A percentile compares a stretch with the other conserved stretches of the same genome.
phyloP scores from a whole-genome alignment of 2,888 invertebrate species.

The Pharmacophagus antenor region DNA sequence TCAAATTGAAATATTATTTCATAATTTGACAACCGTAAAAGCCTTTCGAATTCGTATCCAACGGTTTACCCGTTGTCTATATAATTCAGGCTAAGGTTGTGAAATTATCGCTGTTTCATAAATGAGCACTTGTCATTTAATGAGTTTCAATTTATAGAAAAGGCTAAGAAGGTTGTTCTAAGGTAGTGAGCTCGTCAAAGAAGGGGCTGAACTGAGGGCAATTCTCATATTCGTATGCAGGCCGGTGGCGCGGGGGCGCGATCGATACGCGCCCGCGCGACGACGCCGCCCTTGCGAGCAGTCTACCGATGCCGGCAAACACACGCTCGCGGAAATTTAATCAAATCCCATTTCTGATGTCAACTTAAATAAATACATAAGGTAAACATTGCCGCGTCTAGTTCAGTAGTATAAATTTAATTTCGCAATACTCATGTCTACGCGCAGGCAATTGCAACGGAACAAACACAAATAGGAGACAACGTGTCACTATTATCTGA shows the following conservation, averaged over 20 bases:
- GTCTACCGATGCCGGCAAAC: constrained; percentile 50
- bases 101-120: no score
- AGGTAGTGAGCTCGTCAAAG: constrained; percentile 70
- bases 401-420: background rate
- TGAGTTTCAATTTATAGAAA: constrained; percentile 30
- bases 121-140: constrained; percentile 1
- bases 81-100: no score
- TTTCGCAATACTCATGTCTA: background rate
- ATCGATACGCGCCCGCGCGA: constrained; percentile 80
- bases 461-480: constrained; percentile 3
- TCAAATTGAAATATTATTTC: no score
- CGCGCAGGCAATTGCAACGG: constrained; percentile 9
- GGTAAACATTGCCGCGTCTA: background rate
- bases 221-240: constrained; percentile 78
- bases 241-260: constrained; percentile 57
- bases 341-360: constrained; percentile 42
- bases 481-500: background rate
- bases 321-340: constrained; percentile 56
- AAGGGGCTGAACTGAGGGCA: constrained; percentile 70
- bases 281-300: constrained; percentile 59
- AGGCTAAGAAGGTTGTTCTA: constrained; percentile 60
- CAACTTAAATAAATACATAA: constrained; percentile 16
- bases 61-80: no score
- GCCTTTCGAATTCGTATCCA: no score
- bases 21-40: no score